phyloP scores from a whole-genome alignment of 2,113 vertebrate genomes.

The Sylvietta virens region DNA sequence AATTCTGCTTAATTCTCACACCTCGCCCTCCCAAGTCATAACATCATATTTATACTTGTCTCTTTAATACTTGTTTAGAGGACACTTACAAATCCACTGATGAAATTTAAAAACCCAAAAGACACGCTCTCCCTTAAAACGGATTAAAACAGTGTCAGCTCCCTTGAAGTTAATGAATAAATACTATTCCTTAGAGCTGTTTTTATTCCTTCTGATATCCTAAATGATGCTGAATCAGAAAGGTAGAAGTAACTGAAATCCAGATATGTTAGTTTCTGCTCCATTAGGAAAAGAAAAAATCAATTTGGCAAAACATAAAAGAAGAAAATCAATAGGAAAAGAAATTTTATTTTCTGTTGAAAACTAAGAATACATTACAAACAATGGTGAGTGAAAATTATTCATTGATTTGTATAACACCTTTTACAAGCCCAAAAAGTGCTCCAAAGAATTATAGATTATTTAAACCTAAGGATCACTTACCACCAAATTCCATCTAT shows the following conservation, averaged over 20 bases:
- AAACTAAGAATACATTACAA: constrained; percentile 71
- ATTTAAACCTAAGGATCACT: constrained; percentile 32
- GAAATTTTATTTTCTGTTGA: constrained; percentile 77
- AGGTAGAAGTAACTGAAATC: constrained; percentile 71
- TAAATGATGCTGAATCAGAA: constrained; percentile 47
- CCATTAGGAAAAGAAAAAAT: constrained; percentile 77
- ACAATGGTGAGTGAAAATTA: constrained; percentile 73
- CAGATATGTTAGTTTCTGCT: constrained; percentile 68
- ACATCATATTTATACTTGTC: constrained; percentile 13
- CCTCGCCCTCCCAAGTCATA: not conserved
- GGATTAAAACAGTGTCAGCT: constrained; percentile 25
- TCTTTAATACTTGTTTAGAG: constrained; percentile 30
- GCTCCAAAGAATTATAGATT: constrained; percentile 69
- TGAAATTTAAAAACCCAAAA: constrained; percentile 45
- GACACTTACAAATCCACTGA: constrained; percentile 16
- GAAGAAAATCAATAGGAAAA: constrained; percentile 78
- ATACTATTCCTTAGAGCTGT: not conserved
- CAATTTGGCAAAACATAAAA: constrained; percentile 75
- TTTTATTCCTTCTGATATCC: constrained; percentile 30
- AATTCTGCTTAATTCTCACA: not conserved
- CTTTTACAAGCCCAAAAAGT: constrained; percentile 71
- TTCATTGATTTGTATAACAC: constrained; percentile 75
- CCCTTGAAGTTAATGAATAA: constrained; percentile 55
- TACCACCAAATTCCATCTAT: not conserved
- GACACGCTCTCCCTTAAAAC: not conserved